These are phyloP conservation scores for Sclerodermus sp. DNA, from an alignment of 2,888 invertebrate genomes.

Conservation along the genomic window DNA sequence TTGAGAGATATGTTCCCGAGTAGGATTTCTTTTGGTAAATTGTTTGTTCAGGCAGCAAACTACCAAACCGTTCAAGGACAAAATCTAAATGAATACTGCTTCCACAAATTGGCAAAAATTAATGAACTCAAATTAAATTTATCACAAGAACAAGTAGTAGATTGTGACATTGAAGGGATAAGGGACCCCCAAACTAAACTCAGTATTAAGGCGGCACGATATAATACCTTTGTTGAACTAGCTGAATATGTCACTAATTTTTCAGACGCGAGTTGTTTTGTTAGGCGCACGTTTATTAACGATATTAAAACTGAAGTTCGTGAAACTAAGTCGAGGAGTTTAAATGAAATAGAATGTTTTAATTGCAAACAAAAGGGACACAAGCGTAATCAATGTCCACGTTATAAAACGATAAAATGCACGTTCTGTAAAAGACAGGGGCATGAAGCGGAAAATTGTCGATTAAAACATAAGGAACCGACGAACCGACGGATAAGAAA, in stretches of 20 bases:
- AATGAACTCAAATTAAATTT: no score
- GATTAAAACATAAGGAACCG: not conserved
- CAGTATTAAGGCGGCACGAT: not conserved
- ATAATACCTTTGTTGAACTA: no score
- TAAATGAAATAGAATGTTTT: not conserved
- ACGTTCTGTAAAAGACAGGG: not conserved
- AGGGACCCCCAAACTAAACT: not conserved
- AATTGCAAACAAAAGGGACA: not conserved
- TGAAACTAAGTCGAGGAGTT: not conserved
- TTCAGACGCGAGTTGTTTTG: no score
- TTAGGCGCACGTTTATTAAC: no score
- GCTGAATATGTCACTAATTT: no score
- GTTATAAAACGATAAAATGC: not conserved
- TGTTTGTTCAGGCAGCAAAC: not conserved
- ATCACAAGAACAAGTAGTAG: not conserved
- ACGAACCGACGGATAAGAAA: not conserved
- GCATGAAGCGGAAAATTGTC: not conserved
- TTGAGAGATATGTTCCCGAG: not conserved
- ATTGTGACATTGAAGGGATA: not conserved
- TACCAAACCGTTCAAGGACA: not conserved
- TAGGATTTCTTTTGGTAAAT: not conserved
- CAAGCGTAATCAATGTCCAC: no score
- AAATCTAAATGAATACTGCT: not conserved
- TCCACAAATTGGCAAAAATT: not conserved
- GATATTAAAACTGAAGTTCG: no score